phyloP scores from a whole-genome alignment of 2,888 invertebrate genomes.

The Hypomecis atomaria region DNA sequence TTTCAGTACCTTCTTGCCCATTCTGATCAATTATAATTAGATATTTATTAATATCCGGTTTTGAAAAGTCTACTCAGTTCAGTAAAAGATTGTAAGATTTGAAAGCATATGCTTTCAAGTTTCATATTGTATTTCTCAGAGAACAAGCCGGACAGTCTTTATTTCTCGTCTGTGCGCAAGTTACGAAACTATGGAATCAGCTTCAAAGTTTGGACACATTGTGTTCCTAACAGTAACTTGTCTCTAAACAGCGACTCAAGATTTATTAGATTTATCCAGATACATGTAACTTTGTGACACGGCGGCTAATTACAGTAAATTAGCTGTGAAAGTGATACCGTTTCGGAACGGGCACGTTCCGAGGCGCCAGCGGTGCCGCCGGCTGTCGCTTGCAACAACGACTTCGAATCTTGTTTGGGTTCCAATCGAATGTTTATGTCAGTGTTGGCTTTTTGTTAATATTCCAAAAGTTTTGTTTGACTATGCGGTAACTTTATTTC shows the following conservation, averaged over 20 bases:
- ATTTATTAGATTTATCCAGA: constrained; percentile 2
- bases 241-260: constrained; percentile 6
- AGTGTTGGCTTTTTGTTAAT: constrained; percentile 3
- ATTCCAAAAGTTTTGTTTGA: background rate
- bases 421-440: constrained; percentile 9
- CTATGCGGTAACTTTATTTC: background rate
- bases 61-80: no score
- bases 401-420: constrained; percentile 19
- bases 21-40: no score
- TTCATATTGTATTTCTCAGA: background rate
- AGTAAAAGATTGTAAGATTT: no score
- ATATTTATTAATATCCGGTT: no score
- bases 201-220: background rate
- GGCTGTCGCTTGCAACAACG: constrained; percentile 14
- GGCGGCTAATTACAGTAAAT: constrained; percentile 33
- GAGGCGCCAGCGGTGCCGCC: constrained; percentile 16
- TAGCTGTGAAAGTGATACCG: constrained; percentile 39
- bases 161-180: background rate
- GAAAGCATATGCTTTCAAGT: background rate
- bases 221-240: constrained; percentile 1
- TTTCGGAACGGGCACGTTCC: constrained; percentile 26
- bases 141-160: background rate
- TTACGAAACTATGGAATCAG: background rate
- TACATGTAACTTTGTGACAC: constrained; percentile 6
- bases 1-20: no score